Evolutionary conservation across 2,888 invertebrate species (phyloP).

Genomic region (Drosophila vallismaia): DNA sequence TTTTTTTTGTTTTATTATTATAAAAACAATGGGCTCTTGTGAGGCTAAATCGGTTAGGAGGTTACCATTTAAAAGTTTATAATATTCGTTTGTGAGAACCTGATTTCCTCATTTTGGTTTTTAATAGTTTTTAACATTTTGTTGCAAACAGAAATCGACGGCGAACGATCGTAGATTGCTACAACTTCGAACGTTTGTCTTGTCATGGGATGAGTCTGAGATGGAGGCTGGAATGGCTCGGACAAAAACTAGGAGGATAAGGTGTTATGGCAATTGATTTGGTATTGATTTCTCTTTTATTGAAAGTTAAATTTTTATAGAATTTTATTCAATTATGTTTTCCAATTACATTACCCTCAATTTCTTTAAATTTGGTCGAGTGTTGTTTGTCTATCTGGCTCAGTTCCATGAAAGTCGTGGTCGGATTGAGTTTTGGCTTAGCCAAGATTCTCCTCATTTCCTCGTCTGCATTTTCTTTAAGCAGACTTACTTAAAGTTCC

Average conservation of each 20-base stretch:
- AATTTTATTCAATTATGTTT: not conserved
- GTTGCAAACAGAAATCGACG: conserved; percentile 57
- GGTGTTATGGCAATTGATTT: too few relatives aligned
- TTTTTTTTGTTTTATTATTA: too few relatives aligned
- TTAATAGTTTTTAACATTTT: not conserved
- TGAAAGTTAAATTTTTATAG: too few relatives aligned
- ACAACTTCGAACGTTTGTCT: conserved; percentile 68
- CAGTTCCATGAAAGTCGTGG: conserved; percentile 75
- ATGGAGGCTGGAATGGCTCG: conserved; percentile 19
- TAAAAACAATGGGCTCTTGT: too few relatives aligned
- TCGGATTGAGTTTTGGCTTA: conserved; percentile 42
- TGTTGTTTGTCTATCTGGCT: conserved; percentile 57
- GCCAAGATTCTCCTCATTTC: conserved; percentile 52
- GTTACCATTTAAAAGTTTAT: too few relatives aligned
- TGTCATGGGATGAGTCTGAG: conserved; percentile 46
- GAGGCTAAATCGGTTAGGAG: too few relatives aligned
- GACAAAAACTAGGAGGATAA: not conserved
- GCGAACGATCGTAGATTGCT: conserved; percentile 73
- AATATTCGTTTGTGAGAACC: too few relatives aligned
- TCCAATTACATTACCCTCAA: not conserved
- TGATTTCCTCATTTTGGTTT: too few relatives aligned
- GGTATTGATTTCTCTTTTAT: too few relatives aligned
- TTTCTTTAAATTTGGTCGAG: conserved; percentile 3
- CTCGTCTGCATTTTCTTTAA: too few relatives aligned
- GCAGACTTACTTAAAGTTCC: too few relatives aligned